Base-by-base conservation (phyloP, 2,797 vertebrate genomes). In the Monodelphis domestica region DNA sequence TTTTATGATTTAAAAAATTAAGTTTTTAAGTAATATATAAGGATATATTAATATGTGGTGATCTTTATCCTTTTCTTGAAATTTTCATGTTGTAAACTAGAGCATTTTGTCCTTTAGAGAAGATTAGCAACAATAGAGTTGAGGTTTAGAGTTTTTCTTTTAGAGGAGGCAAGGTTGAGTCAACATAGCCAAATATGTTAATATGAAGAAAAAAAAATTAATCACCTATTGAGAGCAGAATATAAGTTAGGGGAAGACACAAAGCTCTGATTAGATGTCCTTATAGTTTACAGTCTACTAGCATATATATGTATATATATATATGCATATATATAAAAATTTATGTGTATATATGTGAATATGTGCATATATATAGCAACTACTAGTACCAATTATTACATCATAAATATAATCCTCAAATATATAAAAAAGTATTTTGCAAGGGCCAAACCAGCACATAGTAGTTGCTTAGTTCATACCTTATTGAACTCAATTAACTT, bases 11-110 rank as follows among this genome's bases (percentile, higher is more conserved):
- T 9, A 87, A 38, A 94, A 90, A 56, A 45, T 1, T 17, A 90
- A 6, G 63, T 95, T 95, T n/a, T 92, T 51, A 55, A 70, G 78
- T 92, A 95, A 87, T 30, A 1, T 78, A 56, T 91, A 38, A 57
- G 88, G 21, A 84, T 93, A 84, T 93, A 92, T 94, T 95, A 91
- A 93, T 97, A 88, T 95, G 51, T 56, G 53, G 12, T 95, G 88
- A 92, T 54, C 53, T 91, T 93, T 84, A 53, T 52, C 30, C 88
- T 53, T 53, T 93, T 29, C 87, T 89, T 89, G 51, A 26, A 89
- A 87, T 94, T 95, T 92, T 55, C 52, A 89, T 53, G 54, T 38
- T 51, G 92, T 52, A n/a, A 50, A 28, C 30, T 50, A 88, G 70
- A 92, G 87, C n/a, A 50, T 12, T 11, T 21, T 30, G 17, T 26